Evolutionary conservation across 2,113 vertebrate genomes (phyloP).

Genomic region (Amphiprion ocellaris): DNA sequence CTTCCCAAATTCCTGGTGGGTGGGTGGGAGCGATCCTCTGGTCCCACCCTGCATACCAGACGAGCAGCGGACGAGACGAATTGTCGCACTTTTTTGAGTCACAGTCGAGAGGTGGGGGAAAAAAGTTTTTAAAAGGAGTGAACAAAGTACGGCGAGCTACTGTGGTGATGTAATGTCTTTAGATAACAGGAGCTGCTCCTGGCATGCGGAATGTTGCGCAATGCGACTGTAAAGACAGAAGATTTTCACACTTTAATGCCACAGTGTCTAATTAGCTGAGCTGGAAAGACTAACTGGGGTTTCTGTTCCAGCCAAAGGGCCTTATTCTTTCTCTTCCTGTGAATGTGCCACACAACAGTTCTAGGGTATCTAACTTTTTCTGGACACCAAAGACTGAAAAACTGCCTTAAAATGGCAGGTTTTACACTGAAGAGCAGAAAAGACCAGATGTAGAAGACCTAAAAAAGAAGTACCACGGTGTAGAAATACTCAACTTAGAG

Average conservation of each 20-base stretch:
- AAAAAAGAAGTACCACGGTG: too few relatives aligned
- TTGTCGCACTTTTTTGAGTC: conserved; percentile 68
- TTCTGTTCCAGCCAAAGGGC: too few relatives aligned
- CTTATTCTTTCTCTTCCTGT: too few relatives aligned
- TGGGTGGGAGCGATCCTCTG: conserved; percentile 68
- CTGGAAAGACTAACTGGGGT: too few relatives aligned
- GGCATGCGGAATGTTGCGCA: neutral
- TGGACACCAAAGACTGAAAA: too few relatives aligned
- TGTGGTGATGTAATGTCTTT: conserved; percentile 71
- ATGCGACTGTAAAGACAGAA: neutral
- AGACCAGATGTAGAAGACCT: too few relatives aligned
- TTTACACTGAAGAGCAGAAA: too few relatives aligned
- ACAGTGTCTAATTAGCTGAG: neutral
- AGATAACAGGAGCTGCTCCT: neutral
- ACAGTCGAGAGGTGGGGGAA: conserved; percentile 20
- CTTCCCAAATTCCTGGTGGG: conserved; percentile 81
- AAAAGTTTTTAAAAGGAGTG: conserved; percentile 13
- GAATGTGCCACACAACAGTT: too few relatives aligned
- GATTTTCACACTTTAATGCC: neutral
- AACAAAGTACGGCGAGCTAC: conserved; percentile 44
- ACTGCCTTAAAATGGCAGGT: too few relatives aligned
- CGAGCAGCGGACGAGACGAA: conserved; percentile 48
- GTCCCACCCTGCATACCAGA: conserved; percentile 77
- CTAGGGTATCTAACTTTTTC: too few relatives aligned
- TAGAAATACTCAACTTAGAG: too few relatives aligned